Conservation (phyloP, 2,113 vertebrate species). For the Carassius auratus region DNA sequence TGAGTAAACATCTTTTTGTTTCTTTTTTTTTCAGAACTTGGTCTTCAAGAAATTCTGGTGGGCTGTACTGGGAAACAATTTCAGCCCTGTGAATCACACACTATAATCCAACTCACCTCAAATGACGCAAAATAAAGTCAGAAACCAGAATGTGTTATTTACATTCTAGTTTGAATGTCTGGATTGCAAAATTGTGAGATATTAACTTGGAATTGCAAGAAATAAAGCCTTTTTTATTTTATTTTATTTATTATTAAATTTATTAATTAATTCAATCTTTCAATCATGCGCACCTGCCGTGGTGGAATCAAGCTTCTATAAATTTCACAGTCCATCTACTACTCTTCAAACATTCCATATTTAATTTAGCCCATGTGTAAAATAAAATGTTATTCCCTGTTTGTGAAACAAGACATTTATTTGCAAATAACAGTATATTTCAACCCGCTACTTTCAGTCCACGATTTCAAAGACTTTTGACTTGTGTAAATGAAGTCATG, state of each 20-base stretch:
- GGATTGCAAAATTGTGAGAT: not conserved
- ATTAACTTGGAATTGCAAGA: not conserved
- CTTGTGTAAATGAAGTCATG: not conserved
- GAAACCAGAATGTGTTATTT: too few relatives aligned
- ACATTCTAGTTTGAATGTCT: too few relatives aligned
- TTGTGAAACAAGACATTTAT: not conserved
- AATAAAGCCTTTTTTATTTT: too few relatives aligned
- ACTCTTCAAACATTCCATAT: not conserved
- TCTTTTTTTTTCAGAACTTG: too few relatives aligned
- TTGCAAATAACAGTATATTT: not conserved
- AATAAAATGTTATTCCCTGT: not conserved
- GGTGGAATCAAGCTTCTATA: not conserved
- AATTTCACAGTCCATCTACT: too few relatives aligned
- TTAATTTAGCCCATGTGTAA: not conserved
- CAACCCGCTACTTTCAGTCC: not conserved
- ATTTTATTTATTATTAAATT: too few relatives aligned
- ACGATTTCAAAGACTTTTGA: not conserved
- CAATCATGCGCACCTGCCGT: not conserved
- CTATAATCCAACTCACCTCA: too few relatives aligned
- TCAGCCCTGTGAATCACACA: too few relatives aligned
- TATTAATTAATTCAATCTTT: not conserved
- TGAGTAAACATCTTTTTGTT: not conserved
- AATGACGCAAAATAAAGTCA: too few relatives aligned
- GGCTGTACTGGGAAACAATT: too few relatives aligned
- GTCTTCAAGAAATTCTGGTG: too few relatives aligned